Evolutionary conservation across 2,797 vertebrate genomes (phyloP).

Genomic region (Emydoidea blandingii): DNA sequence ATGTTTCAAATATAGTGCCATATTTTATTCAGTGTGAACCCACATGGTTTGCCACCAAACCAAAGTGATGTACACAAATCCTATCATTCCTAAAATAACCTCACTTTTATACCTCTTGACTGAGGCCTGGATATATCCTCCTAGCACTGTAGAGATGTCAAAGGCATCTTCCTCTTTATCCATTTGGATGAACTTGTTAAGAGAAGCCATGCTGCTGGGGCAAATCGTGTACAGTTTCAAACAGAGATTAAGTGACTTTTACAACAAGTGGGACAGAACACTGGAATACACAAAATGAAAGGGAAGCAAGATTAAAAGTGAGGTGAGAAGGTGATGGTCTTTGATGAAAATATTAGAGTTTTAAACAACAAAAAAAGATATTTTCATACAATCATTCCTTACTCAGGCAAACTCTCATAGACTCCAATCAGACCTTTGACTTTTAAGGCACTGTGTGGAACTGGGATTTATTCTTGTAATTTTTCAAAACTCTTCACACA

Average conservation of each 20-base stretch:
- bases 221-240: conserved; percentile 64
- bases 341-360: conserved; percentile 66
- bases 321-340: conserved; percentile 67
- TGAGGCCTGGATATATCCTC: conserved; percentile 38
- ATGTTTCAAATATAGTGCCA: not conserved
- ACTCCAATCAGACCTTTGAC: not conserved
- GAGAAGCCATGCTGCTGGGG: conserved; percentile 48
- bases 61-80: conserved; percentile 25
- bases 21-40: not conserved
- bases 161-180: conserved; percentile 68
- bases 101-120: conserved; percentile 36
- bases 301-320: conserved; percentile 62
- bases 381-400: not conserved
- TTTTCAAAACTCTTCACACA: not conserved
- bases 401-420: conserved; percentile 29
- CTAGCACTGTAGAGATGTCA: conserved; percentile 48
- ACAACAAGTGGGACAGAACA: conserved; percentile 53
- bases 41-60: conserved; percentile 14
- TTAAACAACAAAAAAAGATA: conserved; percentile 46
- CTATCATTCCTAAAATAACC: conserved; percentile 48
- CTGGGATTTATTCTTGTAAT: not conserved
- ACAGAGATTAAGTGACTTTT: conserved; percentile 71
- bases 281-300: conserved; percentile 61
- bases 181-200: conserved; percentile 40
- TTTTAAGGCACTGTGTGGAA: not conserved